A percentile compares a stretch with the other conserved stretches of the same genome.
phyloP scores from a whole-genome alignment of 2,888 invertebrate species.

The Chalcosyrphus nemorum region DNA sequence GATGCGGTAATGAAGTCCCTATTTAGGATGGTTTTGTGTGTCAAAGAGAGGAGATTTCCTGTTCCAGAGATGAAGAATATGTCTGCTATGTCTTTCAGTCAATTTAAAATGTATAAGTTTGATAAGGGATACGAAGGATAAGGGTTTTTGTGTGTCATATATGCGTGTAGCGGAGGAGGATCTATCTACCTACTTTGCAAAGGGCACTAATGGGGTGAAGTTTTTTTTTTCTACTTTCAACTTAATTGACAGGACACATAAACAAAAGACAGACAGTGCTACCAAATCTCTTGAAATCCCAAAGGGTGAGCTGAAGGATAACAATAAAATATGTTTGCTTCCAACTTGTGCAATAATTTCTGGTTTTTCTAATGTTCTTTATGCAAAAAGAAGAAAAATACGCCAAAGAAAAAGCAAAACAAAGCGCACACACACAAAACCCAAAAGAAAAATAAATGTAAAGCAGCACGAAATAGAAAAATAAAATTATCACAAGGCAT shows the following conservation, averaged over 20 bases:
- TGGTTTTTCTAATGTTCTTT: not conserved
- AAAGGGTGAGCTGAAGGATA: too few species aligned
- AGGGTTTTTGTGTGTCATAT: not conserved
- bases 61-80: not conserved
- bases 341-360: not conserved
- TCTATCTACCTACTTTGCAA: too few species aligned
- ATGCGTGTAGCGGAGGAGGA: not conserved
- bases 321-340: not conserved
- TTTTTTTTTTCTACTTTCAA: not conserved
- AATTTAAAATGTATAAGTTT: constrained; percentile 16
- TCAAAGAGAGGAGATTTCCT: not conserved
- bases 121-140: not conserved
- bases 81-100: constrained; percentile 4
- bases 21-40: constrained; percentile 5
- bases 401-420: not conserved
- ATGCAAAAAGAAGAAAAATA: not conserved
- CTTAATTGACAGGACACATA: not conserved
- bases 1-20: constrained; percentile 46
- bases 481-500: constrained; percentile 10
- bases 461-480: constrained; percentile 16
- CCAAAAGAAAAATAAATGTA: not conserved
- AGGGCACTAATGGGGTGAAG: too few species aligned
- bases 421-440: too few species aligned
- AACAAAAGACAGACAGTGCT: too few species aligned
- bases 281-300: too few species aligned